These are phyloP conservation scores for Calameuta idolon DNA, from an alignment of 2,888 invertebrate species.

Conservation along the genomic window DNA sequence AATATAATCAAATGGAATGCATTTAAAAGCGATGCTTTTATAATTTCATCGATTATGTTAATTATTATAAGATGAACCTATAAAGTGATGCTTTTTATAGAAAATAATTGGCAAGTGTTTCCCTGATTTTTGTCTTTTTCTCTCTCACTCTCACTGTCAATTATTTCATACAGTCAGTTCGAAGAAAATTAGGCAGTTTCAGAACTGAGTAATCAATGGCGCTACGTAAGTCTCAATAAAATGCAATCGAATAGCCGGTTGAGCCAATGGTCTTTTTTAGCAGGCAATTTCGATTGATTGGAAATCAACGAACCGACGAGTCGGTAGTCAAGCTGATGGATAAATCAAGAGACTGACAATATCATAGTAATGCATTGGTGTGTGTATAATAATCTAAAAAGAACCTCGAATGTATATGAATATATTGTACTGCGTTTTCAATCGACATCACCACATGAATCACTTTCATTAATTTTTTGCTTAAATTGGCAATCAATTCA, in stretches of 20 bases:
- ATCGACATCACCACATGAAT: not conserved
- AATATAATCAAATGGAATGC: not conserved
- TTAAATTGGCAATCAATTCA: not conserved
- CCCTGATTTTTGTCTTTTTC: not conserved
- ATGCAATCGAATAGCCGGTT: slow-evolving; percentile 8
- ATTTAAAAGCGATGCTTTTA: not conserved
- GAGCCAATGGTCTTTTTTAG: slow-evolving; percentile 6
- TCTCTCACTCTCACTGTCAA: not conserved
- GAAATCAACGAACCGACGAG: not conserved
- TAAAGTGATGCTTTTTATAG: not conserved
- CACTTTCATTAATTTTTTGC: not conserved
- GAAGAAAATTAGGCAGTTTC: not conserved
- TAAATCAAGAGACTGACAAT: not conserved
- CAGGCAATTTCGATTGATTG: slow-evolving; percentile 12
- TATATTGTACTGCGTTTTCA: not conserved
- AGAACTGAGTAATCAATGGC: not conserved
- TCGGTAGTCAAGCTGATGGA: not conserved
- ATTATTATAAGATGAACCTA: not conserved
- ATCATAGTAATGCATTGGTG: too few species aligned
- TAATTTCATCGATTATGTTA: not conserved
- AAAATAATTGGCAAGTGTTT: not conserved
- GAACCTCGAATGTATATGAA: not conserved
- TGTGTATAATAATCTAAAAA: not conserved
- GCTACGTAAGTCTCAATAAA: slow-evolving; percentile 7
- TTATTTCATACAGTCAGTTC: not conserved